Evolutionary conservation across 1,140 invertebrate genomes (phyloP).

Genomic region (Trichogramma pretiosum): DNA sequence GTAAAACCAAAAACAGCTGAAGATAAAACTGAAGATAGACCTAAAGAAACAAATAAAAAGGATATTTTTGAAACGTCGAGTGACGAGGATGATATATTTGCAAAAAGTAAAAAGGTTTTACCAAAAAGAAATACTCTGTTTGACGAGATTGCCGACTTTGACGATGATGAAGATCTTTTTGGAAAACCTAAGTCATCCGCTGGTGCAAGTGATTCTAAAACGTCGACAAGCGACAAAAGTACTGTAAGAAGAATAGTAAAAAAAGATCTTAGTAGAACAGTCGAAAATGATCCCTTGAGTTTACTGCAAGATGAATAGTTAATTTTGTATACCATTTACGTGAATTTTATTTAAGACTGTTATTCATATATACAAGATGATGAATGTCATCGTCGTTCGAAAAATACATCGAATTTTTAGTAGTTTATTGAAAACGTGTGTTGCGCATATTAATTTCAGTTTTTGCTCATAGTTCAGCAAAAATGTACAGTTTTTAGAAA

Average conservation of each 20-base stretch:
- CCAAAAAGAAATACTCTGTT: conserved; percentile 21
- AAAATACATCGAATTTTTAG: too few species aligned
- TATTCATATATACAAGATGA: too few species aligned
- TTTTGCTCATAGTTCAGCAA: too few species aligned
- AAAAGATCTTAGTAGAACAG: conserved; percentile 39
- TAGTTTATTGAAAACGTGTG: too few species aligned
- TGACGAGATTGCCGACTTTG: conserved; percentile 23
- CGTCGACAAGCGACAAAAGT: conserved; percentile 7
- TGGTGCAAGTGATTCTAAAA: conserved; percentile 4
- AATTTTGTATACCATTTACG: too few species aligned
- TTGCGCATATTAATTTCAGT: too few species aligned
- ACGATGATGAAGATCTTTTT: conserved; percentile 30
- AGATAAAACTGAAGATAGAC: conserved; percentile 10
- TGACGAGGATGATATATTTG: conserved; percentile 37
- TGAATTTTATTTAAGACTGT: too few species aligned
- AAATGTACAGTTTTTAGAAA: too few species aligned
- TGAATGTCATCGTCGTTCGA: too few species aligned
- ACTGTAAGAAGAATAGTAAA: conserved; percentile 31
- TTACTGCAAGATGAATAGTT: conserved; percentile 32
- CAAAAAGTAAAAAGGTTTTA: conserved; percentile 20
- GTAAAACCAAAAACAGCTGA: not conserved
- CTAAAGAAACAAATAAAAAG: conserved; percentile 26
- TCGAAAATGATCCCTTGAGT: conserved; percentile 39
- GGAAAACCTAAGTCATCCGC: conserved; percentile 18
- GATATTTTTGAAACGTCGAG: conserved; percentile 37